Evolutionary conservation across 2,113 vertebrate species (phyloP), one percentile per base, ranked within the genome.

Genomic region (Trinectes maculatus): DNA sequence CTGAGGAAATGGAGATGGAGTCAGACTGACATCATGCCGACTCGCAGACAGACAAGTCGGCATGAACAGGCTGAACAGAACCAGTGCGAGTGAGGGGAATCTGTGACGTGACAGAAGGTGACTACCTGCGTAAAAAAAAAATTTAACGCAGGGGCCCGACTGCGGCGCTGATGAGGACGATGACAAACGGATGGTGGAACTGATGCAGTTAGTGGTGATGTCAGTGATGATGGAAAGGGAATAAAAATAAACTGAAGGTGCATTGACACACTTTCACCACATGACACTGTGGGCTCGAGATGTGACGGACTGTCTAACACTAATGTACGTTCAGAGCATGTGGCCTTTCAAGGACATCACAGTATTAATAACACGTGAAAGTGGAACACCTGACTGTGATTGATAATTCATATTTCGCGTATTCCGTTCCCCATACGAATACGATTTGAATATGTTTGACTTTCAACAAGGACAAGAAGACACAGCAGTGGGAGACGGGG

Each of bases 21-120:
- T 84, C 65, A 75, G 77, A 80, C 58, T 85, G 80, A 83, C 76
- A 78, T 79, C 74, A 76, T 53, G 65, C 61, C 51, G 73, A 57
- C 78, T 56, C 3, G 5, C 78, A 76, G 83, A 82, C 65, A 53
- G 67, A 8, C 29, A 31, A 31, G 29, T 5, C 4, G 29, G 69
- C 24, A 28, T 60, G 49, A 77, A 58, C 48, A 74, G 74, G 55
- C 53, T 71, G 74, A 66, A 49, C 25, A 15, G 28, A 55, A 37
- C n/a, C 52, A 33, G 52, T 37, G 25, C 11, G 19, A 59, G 49
- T 48, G 79, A 46, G 68, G 37, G 21, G 49, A 65, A 28, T 46
- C 36, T 65, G 67, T 60, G 53, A 67, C 22, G 66, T 60, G 63
- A 44, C 31, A 40, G 33, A 26, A 55, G 37, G 70, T 16, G 53